Conservation (phyloP, 2,113 vertebrate genomes). For the Alouatta palliata region DNA sequence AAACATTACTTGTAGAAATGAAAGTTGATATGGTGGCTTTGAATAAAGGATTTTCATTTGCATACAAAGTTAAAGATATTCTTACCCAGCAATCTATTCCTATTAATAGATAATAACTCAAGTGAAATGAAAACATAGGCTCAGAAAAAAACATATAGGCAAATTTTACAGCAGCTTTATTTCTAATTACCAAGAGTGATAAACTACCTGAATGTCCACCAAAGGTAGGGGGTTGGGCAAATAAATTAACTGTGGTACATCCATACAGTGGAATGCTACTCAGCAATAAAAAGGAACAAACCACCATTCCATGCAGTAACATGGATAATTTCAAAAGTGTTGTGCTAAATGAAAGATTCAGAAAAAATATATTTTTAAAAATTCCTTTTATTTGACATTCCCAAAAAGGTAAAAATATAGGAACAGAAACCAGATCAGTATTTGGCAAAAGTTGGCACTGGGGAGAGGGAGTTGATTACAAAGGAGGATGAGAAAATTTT, state of each 20-base stretch:
- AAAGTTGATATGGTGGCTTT: not conserved
- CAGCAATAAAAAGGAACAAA: not conserved
- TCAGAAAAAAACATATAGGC: not conserved
- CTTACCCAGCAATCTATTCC: not conserved
- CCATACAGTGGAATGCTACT: not conserved
- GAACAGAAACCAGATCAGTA: not conserved
- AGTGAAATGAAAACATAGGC: not conserved
- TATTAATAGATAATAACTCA: not conserved
- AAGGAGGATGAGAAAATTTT: not conserved
- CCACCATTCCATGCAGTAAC: rapidly evolving
- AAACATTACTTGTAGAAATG: not conserved
- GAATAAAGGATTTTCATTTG: not conserved
- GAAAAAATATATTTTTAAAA: not conserved
- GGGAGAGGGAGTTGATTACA: not conserved
- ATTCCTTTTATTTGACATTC: not conserved
- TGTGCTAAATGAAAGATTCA: not conserved
- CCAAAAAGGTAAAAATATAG: not conserved
- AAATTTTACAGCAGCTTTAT: not conserved
- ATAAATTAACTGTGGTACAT: not conserved
- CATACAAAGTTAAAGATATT: not conserved
- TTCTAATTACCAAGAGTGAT: not conserved
- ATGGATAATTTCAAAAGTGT: not conserved
- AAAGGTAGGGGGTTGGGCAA: not conserved
- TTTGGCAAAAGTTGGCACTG: not conserved
- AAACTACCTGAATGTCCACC: not conserved